Conservation (phyloP, 2,797 vertebrate genomes). For the Staurois parvus region DNA sequence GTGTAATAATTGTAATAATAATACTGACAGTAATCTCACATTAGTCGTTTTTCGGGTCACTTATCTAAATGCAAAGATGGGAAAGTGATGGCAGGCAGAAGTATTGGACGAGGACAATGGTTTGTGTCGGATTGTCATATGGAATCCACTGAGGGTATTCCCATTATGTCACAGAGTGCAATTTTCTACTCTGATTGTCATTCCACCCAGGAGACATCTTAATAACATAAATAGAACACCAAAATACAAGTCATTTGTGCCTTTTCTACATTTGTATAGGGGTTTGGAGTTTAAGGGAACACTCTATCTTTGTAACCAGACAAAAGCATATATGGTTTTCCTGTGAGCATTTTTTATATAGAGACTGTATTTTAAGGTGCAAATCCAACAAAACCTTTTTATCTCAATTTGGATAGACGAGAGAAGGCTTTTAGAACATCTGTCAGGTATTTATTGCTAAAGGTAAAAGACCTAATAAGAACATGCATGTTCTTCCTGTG, state of each 20-base stretch:
- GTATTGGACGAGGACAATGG: slow-evolving; percentile 10
- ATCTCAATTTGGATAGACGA: too few relatives aligned
- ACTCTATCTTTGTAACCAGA: neutral
- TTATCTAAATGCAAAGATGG: slow-evolving; percentile 48
- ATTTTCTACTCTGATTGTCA: slow-evolving; percentile 41
- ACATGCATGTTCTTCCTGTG: too few relatives aligned
- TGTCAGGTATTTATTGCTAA: too few relatives aligned
- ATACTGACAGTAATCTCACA: slow-evolving; percentile 56
- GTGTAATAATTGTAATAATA: slow-evolving; percentile 62
- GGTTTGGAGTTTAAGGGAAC: neutral
- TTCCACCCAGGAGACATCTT: slow-evolving; percentile 36
- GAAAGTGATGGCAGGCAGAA: slow-evolving; percentile 27
- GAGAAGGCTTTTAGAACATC: too few relatives aligned
- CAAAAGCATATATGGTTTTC: too few relatives aligned
- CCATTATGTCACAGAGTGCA: slow-evolving; percentile 60
- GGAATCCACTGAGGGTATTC: slow-evolving; percentile 68
- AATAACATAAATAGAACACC: slow-evolving; percentile 43
- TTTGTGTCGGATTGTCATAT: slow-evolving; percentile 51
- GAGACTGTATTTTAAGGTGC: too few relatives aligned
- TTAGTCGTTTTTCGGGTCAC: slow-evolving; percentile 59
- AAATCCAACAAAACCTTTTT: too few relatives aligned
- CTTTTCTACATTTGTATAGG: neutral
- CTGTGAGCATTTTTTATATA: too few relatives aligned
- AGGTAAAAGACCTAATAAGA: too few relatives aligned
- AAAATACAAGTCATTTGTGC: slow-evolving; percentile 46